Percentiles rank a stretch among this genome's conserved stretches.
Conservation (phyloP, 2,888 invertebrate genomes). For the Salticus scenicus region DNA sequence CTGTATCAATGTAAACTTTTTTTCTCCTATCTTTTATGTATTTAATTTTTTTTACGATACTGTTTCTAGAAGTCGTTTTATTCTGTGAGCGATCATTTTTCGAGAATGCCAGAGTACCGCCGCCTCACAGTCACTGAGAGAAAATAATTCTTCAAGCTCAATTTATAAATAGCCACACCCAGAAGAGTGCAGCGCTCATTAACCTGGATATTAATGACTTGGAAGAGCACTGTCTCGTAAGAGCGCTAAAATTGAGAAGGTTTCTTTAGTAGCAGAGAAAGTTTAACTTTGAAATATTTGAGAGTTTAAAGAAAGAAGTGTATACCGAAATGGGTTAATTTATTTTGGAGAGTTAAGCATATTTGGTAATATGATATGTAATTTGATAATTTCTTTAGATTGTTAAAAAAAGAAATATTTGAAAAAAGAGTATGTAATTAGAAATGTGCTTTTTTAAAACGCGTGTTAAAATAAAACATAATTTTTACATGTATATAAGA, state of each 20-base stretch:
- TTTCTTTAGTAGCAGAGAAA: not conserved
- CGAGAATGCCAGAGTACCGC: not conserved
- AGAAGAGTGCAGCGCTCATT: slow-evolving; percentile 36
- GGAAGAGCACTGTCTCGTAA: not conserved
- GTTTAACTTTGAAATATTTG: not conserved
- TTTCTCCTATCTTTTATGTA: no score
- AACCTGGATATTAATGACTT: slow-evolving; percentile 49
- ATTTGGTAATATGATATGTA: no score
- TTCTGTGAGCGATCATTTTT: slow-evolving; percentile 42
- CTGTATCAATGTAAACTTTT: no score
- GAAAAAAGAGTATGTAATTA: no score
- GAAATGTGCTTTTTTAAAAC: no score
- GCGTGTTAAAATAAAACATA: no score
- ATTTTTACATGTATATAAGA: no score
- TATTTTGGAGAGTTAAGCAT: no score
- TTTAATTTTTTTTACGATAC: no score
- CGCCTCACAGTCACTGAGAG: not conserved
- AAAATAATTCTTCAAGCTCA: not conserved
- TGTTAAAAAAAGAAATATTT: no score
- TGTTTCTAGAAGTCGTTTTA: slow-evolving; percentile 39
- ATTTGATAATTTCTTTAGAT: no score
- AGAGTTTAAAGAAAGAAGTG: not conserved
- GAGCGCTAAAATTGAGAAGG: not conserved
- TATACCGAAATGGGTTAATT: no score
- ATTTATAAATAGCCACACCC: slow-evolving; percentile 55